Evolutionary conservation across 1,140 invertebrate genomes (phyloP).

Genomic region (Bombus sibiricus): DNA sequence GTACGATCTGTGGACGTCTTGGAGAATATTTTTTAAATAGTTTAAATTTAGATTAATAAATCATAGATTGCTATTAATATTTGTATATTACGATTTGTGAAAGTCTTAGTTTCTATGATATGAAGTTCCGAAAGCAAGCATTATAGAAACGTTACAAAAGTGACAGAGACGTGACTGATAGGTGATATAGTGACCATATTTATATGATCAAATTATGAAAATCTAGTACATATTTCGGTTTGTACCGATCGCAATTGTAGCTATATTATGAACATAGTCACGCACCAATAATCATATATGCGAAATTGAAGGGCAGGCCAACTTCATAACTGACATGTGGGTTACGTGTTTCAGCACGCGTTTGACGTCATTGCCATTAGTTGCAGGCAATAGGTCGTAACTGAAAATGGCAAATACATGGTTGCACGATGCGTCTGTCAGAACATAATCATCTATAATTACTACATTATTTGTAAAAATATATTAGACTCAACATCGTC

Average conservation of each 20-base stretch:
- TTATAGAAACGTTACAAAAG: background rate
- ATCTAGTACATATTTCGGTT: slow-evolving; percentile 12
- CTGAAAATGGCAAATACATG: slow-evolving; percentile 29
- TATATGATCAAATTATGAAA: slow-evolving; percentile 9
- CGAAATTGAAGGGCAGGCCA: slow-evolving; percentile 12
- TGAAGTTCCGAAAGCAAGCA: background rate
- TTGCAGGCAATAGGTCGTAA: slow-evolving; percentile 17
- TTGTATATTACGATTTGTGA: too few relatives aligned
- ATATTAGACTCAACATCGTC: background rate
- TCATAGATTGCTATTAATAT: too few relatives aligned
- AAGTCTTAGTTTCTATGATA: background rate
- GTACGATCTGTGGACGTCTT: too few relatives aligned
- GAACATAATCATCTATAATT: background rate
- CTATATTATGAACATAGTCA: slow-evolving; percentile 12
- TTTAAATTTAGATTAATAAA: too few relatives aligned
- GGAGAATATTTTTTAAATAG: too few relatives aligned
- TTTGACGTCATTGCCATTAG: slow-evolving; percentile 40
- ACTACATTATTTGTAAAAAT: background rate
- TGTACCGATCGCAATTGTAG: background rate
- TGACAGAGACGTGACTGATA: background rate
- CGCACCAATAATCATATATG: slow-evolving; percentile 25
- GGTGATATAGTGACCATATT: background rate
- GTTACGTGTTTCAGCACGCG: slow-evolving; percentile 5
- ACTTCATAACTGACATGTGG: slow-evolving; percentile 36
- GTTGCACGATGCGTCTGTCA: background rate